Base-by-base conservation (phyloP, 2,113 vertebrate genomes). In the Progne subis region DNA sequence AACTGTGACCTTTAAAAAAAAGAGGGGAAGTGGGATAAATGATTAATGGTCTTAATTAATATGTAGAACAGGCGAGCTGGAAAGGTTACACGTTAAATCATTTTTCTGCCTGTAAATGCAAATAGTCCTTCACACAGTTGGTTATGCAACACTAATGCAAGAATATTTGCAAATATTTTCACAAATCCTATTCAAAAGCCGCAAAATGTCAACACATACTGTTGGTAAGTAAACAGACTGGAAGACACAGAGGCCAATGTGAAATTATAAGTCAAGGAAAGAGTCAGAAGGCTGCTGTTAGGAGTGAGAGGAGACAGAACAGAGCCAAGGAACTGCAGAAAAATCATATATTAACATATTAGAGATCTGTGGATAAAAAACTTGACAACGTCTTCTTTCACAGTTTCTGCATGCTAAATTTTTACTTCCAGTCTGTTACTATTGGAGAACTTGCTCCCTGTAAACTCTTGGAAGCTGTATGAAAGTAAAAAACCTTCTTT, bases 91-190 rank as follows among this genome's bases (percentile, higher is more conserved):
- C 88, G 81, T 84, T 83, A 94, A 94, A 95, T 86, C 0, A 68
- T 95, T 94, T 93, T 93, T 95, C 90, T 88, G 71, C 56, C 68
- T 86, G n/a, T 61, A 92, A 93, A 94, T 91, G 90, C 78, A 92
- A 95, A 92, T 57, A 88, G 26, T 72, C 95, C 43, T 46, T 79
- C n/a, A 64, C 88, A 68, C 12, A 56, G 49, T 78, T 87, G 41
- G 63, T 76, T 94, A 92, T 82, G 72, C 68, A 92, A 71, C 57
- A 81, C 9, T 57, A 83, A 81, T 87, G 53, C 29, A 82, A 69
- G 52, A 90, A 94, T 93, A 96, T 84, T 92, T 95, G 88, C 82
- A 96, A 95, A 95, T 96, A 93, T 96, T 96, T 97, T 94, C 64
- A 82, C 49, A 94, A 78, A 77, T 65, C 70, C 46, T 69, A 49